Evolutionary conservation across 2,113 vertebrate species (phyloP).

Genomic region (Euleptes europaea): DNA sequence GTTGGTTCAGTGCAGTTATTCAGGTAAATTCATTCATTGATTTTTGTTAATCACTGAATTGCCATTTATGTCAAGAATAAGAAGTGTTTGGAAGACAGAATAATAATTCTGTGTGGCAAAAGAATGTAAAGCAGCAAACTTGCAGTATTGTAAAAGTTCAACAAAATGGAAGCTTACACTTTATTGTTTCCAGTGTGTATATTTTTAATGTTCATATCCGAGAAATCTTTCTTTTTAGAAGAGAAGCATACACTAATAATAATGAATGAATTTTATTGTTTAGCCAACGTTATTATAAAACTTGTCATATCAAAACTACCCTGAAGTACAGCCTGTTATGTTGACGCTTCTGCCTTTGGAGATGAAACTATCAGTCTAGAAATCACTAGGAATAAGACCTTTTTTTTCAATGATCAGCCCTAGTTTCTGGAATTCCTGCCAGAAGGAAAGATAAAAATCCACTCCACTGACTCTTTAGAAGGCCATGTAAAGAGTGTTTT

Average conservation of each 20-base stretch:
- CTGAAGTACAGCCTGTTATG: neutral
- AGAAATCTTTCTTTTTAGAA: neutral
- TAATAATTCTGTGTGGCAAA: neutral
- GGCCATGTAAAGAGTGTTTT: neutral
- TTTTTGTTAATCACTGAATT: neutral
- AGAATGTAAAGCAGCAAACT: neutral
- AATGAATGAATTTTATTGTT: neutral
- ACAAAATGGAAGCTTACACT: neutral
- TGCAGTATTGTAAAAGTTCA: neutral
- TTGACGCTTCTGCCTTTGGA: neutral
- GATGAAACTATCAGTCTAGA: neutral
- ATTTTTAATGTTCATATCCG: neutral
- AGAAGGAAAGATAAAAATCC: neutral
- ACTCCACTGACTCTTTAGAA: neutral
- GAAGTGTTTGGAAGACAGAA: neutral
- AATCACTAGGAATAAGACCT: neutral
- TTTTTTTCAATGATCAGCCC: neutral
- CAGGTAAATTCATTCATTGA: constrained; percentile 78
- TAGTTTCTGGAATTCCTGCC: neutral
- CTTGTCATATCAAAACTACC: neutral
- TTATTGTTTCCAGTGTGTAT: neutral
- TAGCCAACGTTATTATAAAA: neutral
- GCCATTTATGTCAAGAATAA: neutral
- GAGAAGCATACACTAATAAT: neutral
- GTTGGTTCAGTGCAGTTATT: constrained; percentile 99